Conservation (phyloP, 2,113 vertebrate species). For the Indicator maculatus region DNA sequence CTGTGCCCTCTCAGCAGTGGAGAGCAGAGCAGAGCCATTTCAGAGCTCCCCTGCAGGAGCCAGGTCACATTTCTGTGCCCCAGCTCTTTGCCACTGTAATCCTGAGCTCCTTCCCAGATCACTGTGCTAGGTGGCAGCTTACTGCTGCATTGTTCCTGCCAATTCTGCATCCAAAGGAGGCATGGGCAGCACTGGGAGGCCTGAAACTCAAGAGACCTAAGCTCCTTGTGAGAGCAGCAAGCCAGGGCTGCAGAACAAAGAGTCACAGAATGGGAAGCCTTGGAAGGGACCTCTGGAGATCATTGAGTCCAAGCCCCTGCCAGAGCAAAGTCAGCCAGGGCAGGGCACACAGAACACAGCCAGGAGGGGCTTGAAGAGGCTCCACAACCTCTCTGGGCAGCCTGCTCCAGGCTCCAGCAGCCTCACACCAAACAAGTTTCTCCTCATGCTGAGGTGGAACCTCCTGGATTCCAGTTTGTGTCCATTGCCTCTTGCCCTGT, state of each 20-base stretch:
- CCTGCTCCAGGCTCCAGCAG: no score
- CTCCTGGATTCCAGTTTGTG: no score
- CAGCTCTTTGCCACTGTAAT: not conserved
- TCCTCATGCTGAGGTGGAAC: no score
- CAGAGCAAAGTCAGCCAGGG: no score
- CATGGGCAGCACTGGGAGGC: not conserved
- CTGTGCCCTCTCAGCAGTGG: not conserved
- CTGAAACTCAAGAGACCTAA: not conserved
- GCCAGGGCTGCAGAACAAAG: not conserved
- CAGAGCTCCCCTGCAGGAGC: not conserved
- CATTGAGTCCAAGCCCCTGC: no score
- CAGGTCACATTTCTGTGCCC: not conserved
- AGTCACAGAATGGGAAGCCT: not conserved
- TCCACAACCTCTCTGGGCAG: no score
- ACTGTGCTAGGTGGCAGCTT: rapidly evolving
- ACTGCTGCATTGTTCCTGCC: not conserved
- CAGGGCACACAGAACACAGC: no score
- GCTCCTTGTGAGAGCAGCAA: not conserved
- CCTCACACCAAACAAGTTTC: no score
- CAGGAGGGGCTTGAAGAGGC: no score
- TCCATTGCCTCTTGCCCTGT: no score
- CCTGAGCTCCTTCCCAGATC: not conserved
- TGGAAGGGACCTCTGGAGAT: no score
- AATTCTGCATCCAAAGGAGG: not conserved
- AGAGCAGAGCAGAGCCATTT: not conserved